A percentile compares a stretch with the other conserved stretches of the same genome.
Conservation (phyloP, 2,797 vertebrate genomes). For the Sparidentex hasta region DNA sequence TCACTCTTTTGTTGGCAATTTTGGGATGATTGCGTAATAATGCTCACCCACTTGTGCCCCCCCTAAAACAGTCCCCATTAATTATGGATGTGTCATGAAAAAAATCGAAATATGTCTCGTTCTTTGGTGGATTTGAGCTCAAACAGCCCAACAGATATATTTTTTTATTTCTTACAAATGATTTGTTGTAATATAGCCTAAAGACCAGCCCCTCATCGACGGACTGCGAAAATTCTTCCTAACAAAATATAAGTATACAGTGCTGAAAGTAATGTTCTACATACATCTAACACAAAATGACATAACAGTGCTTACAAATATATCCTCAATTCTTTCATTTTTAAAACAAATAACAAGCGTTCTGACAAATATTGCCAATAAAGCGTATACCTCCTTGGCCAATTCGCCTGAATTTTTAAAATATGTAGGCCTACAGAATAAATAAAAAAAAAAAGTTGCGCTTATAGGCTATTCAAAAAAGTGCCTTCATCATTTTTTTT, state of each 20-base stretch:
- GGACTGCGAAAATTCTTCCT: slow-evolving; percentile 78
- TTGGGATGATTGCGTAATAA: background rate
- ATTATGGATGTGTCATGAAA: slow-evolving; percentile 24
- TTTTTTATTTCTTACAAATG: slow-evolving; percentile 82
- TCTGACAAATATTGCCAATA: slow-evolving; percentile 99
- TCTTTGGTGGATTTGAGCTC: slow-evolving; percentile 69
- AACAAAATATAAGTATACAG: slow-evolving; percentile 92
- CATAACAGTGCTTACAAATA: slow-evolving; percentile 87
- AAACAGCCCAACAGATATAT: slow-evolving; percentile 79
- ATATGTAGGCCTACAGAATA: slow-evolving; percentile 90
- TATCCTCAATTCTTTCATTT: slow-evolving; percentile 82
- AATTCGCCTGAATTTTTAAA: slow-evolving; percentile 86
- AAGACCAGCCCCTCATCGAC: slow-evolving; percentile 66
- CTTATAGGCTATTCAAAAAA: slow-evolving; percentile 91
- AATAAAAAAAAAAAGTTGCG: slow-evolving; percentile 95
- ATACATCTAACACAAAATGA: slow-evolving; percentile 84
- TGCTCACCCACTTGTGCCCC: background rate
- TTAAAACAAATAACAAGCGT: slow-evolving; percentile 86
- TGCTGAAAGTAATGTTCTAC: slow-evolving; percentile 92
- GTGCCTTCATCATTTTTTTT: slow-evolving; percentile 92
- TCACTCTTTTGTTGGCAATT: background rate
- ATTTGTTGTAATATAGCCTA: slow-evolving; percentile 78
- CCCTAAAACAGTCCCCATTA: background rate
- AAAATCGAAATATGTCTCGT: slow-evolving; percentile 51
- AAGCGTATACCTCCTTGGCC: slow-evolving; percentile 89